Evolutionary conservation across 2,888 invertebrate genomes (phyloP).

Genomic region (Sarcophaga caerulescens): DNA sequence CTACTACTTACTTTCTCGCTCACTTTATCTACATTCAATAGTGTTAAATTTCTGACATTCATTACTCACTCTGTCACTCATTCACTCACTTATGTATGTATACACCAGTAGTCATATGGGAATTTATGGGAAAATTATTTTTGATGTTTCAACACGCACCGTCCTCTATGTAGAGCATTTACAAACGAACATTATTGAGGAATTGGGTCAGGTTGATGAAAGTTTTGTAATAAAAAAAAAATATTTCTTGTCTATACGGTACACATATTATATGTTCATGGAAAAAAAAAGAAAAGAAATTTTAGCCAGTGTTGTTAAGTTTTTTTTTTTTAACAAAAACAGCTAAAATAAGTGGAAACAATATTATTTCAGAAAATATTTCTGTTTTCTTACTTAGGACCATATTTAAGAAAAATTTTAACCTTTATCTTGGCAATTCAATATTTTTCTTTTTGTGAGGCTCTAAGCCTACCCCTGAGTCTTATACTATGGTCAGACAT

Average conservation of each 20-base stretch:
- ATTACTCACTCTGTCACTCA: background rate
- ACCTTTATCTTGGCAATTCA: no score
- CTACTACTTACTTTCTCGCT: no score
- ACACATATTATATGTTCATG: no score
- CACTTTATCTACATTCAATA: no score
- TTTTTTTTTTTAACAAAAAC: background rate
- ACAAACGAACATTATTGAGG: background rate
- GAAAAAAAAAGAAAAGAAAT: no score
- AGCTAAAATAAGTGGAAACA: conserved; percentile 1
- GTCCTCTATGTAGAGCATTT: background rate
- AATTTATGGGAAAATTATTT: conserved; percentile 36
- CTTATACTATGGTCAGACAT: no score
- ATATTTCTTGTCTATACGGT: background rate
- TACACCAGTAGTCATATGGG: conserved; percentile 21
- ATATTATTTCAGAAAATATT: background rate
- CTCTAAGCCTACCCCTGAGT: no score
- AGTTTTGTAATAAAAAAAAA: background rate
- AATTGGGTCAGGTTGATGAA: conserved; percentile 32
- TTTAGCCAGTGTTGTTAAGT: no score
- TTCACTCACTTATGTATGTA: background rate
- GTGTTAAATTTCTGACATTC: background rate
- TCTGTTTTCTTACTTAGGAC: background rate
- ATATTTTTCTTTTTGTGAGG: no score
- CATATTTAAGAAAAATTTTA: no score
- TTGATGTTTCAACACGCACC: conserved; percentile 30